Evolutionary conservation across 2,888 invertebrate genomes (phyloP), one percentile per base, ranked within the genome.

Genomic region (Eupithecia exiguata): DNA sequence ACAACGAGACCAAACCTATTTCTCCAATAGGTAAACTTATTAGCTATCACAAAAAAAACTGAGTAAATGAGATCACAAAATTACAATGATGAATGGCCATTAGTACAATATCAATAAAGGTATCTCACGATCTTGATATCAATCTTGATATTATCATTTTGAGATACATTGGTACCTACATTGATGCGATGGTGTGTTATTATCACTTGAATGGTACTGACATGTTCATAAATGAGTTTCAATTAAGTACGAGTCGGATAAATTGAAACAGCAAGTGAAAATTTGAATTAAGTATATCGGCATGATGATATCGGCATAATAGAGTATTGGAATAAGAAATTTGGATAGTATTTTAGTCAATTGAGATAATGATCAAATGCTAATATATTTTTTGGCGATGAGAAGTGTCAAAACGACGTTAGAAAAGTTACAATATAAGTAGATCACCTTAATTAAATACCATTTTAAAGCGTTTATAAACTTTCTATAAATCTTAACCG

Each of bases 81-180:
- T 66, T 69, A 71, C 82, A 84, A 86, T 88, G 87, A 87, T 86
- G 84, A 87, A 86, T 83, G 80, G 84, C 78, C 82, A 88, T 88
- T 87, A 86, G 66, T 69, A 82, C 84, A 82, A 83, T 84, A 88
- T 87, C 86, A 86, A 86, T 88, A 84, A 86, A 83, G 77, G 72
- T 78, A 78, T 80, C 80, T 82, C 82, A 84, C 83, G 82, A 84
- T 78, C 77, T 80, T 16, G 74, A 79, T 78, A 80, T 77, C 76
- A 43, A 84, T 78, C 77, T 80, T 16, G 74, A 79, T 78, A 79
- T 78, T 78, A 71, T 66, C 66, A 58, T 78, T 78, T 66, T 74
- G 75, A 67, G 74, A 38, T 35, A 65, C 38, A 65, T 65, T 36
- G 63, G 63, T 65, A 18, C 25, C 81, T 81, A 78, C 83, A 84